These are phyloP conservation scores for Labeo rohita DNA, from an alignment of 2,113 vertebrate species.

Conservation along the genomic window DNA sequence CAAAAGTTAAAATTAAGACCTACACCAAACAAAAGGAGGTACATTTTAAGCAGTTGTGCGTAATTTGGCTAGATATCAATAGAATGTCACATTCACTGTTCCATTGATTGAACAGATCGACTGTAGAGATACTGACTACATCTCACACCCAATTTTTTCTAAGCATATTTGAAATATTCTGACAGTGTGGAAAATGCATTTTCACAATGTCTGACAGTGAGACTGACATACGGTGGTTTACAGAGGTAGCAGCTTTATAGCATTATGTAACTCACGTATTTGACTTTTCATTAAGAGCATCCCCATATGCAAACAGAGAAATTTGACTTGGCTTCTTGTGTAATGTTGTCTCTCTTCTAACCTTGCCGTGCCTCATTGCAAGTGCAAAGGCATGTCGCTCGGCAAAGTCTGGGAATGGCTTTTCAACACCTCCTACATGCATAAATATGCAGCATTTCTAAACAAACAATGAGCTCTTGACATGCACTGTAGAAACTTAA, in stretches of 20 bases:
- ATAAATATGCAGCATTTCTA: not conserved
- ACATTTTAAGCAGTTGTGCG: not conserved
- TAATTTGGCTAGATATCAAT: not conserved
- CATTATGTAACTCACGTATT: not conserved
- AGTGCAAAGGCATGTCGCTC: not conserved
- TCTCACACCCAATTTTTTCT: not conserved
- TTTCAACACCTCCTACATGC: slow-evolving; percentile 13
- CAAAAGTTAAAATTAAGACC: not conserved
- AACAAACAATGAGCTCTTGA: not conserved
- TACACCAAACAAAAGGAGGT: not conserved
- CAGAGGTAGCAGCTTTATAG: not conserved
- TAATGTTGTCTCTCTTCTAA: slow-evolving; percentile 14
- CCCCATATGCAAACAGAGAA: slow-evolving; percentile 13
- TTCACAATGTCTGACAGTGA: not conserved
- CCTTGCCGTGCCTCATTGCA: not conserved
- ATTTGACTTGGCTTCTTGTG: not conserved
- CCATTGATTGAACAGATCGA: not conserved
- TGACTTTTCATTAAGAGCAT: not conserved
- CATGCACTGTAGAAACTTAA: not conserved
- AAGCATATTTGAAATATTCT: not conserved
- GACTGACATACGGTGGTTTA: not conserved
- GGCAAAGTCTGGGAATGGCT: not conserved
- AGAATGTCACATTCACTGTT: not conserved
- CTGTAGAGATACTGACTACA: not conserved
- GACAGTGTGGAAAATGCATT: not conserved